phyloP scores from a whole-genome alignment of 2,888 invertebrate genomes.

The Chirona hameri region DNA sequence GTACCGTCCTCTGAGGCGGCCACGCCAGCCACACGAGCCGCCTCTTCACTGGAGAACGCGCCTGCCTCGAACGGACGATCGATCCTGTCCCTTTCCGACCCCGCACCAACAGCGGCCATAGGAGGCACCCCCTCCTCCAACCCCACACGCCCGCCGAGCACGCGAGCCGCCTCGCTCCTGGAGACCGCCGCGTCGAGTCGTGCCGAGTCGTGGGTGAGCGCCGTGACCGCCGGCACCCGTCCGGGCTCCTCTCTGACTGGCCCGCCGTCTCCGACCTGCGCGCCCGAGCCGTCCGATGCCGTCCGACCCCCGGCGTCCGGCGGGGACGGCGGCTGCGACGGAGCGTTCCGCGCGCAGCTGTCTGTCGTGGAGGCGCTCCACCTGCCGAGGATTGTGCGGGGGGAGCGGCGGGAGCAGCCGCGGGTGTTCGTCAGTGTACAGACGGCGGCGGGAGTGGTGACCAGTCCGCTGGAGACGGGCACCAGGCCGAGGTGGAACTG shows the following conservation, averaged over 20 bases:
- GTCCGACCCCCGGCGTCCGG: background rate
- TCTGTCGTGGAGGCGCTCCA: slow-evolving; percentile 4
- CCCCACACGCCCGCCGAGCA: no score
- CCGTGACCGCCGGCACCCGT: background rate
- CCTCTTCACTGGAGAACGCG: no score
- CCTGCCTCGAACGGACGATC: background rate
- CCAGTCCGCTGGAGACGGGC: background rate
- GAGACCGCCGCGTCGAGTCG: background rate
- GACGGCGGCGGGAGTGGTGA: background rate
- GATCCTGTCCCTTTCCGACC: background rate
- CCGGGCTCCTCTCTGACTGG: background rate
- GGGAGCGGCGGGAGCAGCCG: background rate
- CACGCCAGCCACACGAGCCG: no score
- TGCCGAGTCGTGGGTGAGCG: background rate
- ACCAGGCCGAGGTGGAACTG: slow-evolving; percentile 8
- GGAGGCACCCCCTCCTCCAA: background rate
- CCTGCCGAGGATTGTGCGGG: slow-evolving; percentile 24
- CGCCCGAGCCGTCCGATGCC: background rate
- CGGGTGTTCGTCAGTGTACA: background rate
- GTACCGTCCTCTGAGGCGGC: no score
- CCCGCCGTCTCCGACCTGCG: background rate
- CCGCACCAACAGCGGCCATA: background rate
- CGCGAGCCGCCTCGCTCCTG: background rate
- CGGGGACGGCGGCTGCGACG: background rate
- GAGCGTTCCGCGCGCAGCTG: slow-evolving; percentile 13